phyloP scores from a whole-genome alignment of 1,140 invertebrate genomes.

The Charaxes varanes region DNA sequence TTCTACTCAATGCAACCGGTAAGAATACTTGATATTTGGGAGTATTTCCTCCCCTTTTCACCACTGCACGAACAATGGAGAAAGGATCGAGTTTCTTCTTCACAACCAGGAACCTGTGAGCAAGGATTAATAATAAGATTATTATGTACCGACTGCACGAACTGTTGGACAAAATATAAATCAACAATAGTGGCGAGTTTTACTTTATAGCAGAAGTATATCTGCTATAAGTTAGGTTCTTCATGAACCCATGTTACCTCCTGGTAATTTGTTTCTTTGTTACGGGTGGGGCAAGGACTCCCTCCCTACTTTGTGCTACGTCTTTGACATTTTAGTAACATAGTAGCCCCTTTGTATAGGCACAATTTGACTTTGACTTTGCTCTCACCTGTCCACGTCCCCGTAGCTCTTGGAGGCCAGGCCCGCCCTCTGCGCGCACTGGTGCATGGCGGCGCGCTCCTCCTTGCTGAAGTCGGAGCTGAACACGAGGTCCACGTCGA shows the following conservation, averaged over 20 bases:
- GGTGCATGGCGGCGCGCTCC: constrained; percentile 80
- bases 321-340: not conserved
- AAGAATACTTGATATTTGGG: constrained; percentile 59
- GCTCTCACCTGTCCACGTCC: constrained; percentile 25
- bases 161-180: not conserved
- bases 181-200: too few species aligned
- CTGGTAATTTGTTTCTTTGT: too few species aligned
- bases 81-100: constrained; percentile 56
- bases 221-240: too few species aligned
- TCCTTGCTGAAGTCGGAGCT: constrained; percentile 81
- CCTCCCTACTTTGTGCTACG: too few species aligned
- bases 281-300: too few species aligned
- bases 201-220: too few species aligned
- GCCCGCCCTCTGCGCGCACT: constrained; percentile 61
- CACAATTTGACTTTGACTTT: not conserved
- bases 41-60: constrained; percentile 52
- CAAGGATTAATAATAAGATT: constrained; percentile 9
- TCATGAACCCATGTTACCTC: too few species aligned
- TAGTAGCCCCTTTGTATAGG: not conserved
- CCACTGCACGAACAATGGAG: constrained; percentile 41
- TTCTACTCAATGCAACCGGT: constrained; percentile 33
- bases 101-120: constrained; percentile 64
- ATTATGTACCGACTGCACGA: not conserved
- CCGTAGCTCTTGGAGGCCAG: constrained; percentile 76
- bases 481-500: constrained; percentile 77